Evolutionary conservation across 1,140 invertebrate genomes (phyloP).

Genomic region (Probaryconus sp.): DNA sequence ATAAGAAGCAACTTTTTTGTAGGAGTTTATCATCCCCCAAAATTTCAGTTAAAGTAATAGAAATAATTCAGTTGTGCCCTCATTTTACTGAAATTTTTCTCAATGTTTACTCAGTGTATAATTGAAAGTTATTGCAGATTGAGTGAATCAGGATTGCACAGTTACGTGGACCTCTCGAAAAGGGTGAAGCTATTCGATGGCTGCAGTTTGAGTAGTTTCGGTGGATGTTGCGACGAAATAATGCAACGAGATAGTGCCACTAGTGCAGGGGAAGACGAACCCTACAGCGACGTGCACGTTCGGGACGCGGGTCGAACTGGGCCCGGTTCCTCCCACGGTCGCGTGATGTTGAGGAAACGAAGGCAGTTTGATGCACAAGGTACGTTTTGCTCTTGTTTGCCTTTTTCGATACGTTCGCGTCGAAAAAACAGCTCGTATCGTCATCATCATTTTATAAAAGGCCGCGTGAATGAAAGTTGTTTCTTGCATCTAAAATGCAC

Average conservation of each 20-base stretch:
- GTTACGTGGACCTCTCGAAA: constrained; percentile 71
- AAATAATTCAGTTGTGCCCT: too few species aligned
- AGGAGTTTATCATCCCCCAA: too few species aligned
- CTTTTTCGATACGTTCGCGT: constrained; percentile 2
- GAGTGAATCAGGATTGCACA: constrained; percentile 72
- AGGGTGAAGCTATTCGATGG: constrained; percentile 72
- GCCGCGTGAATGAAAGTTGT: not conserved
- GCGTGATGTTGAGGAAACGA: constrained; percentile 72
- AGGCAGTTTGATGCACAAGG: constrained; percentile 76
- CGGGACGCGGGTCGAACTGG: constrained; percentile 62
- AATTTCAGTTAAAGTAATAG: too few species aligned
- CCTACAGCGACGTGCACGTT: constrained; percentile 65
- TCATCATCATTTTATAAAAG: too few species aligned
- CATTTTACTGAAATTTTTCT: too few species aligned
- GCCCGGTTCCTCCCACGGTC: constrained; percentile 67
- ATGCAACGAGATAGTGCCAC: constrained; percentile 76
- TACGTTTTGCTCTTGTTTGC: constrained; percentile 42
- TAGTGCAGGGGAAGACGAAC: constrained; percentile 75
- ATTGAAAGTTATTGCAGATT: constrained; percentile 62
- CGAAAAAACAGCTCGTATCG: too few species aligned
- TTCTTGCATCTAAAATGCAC: not conserved
- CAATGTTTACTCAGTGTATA: too few species aligned
- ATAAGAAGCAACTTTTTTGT: too few species aligned
- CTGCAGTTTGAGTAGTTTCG: constrained; percentile 62
- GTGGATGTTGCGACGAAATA: constrained; percentile 69